Base-by-base conservation (phyloP, 2,888 invertebrate species). In the Athalia cordata region DNA sequence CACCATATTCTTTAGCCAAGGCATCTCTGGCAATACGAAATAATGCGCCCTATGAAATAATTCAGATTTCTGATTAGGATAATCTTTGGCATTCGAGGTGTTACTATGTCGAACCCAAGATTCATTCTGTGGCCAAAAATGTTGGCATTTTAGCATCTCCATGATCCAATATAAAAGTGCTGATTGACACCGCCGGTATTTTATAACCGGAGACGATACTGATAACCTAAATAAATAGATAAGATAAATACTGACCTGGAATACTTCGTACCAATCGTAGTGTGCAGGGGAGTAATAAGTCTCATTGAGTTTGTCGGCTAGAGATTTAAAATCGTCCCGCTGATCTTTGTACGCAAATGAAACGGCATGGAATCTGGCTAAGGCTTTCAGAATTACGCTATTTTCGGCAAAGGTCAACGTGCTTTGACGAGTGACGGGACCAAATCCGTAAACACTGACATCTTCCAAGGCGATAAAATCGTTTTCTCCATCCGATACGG, bases 1-100 rank as follows among this genome's bases (percentile, higher is more conserved):
- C 89, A 0, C 94, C 94, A 82, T 93, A 93, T 84, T 94, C 94
- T 81, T 92, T 93, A 79, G 92, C 90, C 0, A 95, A 92, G 0
- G 95, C 94, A 87, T 95, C 93, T 70, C 92, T 91, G 0, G 94
- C 92, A 67, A 94, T 83, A 4, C 80, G 75, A 4, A 85, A 13
- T 6, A 83, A 7, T 47, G 79, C 52, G 80, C 77, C 87, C 87
- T 68, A 43, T 78, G 79, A 29, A 64, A 80, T 29, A 5, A 49
- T 3, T 13, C 7, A 45, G 49, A 13, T 62, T 29, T 29, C 8
- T 47, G 49, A n/a, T 67, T 50, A 9, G 47, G 47, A 67, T 67
- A 67, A 67, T 67, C 50, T 64, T 9, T 64, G 6, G 50, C 29
- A 29, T 29, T 29, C 29, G 50, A 50, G 15, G n/a, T 15, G 15